A percentile compares a stretch with the other conserved stretches of the same genome.
These are phyloP conservation scores for Oreochromis tanganicae DNA, from an alignment of 2,113 vertebrate species.

Conservation along the genomic window DNA sequence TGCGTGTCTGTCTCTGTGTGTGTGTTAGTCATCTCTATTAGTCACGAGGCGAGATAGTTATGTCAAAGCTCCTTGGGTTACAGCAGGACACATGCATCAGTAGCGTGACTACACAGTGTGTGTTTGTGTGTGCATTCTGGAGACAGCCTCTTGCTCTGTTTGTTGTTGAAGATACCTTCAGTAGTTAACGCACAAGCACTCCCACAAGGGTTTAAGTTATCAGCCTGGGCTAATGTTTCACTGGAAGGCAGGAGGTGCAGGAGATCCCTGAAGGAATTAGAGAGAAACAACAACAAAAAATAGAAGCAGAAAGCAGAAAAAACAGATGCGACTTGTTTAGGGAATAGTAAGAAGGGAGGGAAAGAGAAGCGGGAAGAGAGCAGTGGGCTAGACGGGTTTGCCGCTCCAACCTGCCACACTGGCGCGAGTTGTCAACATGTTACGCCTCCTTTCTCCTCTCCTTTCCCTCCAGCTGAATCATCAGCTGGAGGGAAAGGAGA, in stretches of 20 bases:
- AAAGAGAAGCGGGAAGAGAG: slow-evolving; percentile 23
- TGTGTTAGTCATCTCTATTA: slow-evolving; percentile 57
- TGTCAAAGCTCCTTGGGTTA: slow-evolving; percentile 48
- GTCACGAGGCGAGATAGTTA: slow-evolving; percentile 45
- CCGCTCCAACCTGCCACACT: slow-evolving; percentile 43
- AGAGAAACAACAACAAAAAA: background rate
- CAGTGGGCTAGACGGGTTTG: slow-evolving; percentile 26
- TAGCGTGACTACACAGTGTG: slow-evolving; percentile 46
- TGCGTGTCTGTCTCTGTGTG: background rate
- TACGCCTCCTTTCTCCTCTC: background rate
- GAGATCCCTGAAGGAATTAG: slow-evolving; percentile 22
- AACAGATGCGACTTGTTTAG: background rate
- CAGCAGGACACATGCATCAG: slow-evolving; percentile 42
- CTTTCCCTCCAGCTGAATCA: slow-evolving; percentile 33
- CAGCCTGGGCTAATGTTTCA: slow-evolving; percentile 71
- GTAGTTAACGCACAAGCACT: slow-evolving; percentile 30
- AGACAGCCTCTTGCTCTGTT: slow-evolving; percentile 24
- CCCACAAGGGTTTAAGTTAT: slow-evolving; percentile 48
- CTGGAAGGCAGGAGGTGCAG: slow-evolving; percentile 15
- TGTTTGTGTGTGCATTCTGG: background rate
- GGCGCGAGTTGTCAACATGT: slow-evolving; percentile 48
- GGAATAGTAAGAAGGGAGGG: background rate
- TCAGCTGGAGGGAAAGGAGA: slow-evolving; percentile 30
- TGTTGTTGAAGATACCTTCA: slow-evolving; percentile 40
- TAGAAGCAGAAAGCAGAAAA: background rate